Conservation (phyloP, 1,140 invertebrate genomes). For the Phortica variegata region DNA sequence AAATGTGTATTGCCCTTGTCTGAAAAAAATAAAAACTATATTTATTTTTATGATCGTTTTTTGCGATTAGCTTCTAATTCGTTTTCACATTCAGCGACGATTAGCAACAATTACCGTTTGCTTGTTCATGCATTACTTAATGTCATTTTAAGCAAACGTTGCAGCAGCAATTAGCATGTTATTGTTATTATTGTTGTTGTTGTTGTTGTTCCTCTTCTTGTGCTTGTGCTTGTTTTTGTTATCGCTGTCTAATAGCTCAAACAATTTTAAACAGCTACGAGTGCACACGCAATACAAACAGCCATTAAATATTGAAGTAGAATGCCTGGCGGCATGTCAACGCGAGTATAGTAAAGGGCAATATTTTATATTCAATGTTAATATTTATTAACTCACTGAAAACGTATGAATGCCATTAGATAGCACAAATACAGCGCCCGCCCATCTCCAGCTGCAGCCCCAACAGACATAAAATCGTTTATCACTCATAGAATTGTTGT, state of each 20-base stretch:
- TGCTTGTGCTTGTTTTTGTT: slow-evolving; percentile 34
- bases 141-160: slow-evolving; percentile 20
- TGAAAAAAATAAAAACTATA: too few species aligned
- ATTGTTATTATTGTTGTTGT: slow-evolving; percentile 17
- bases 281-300: not conserved
- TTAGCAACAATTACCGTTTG: slow-evolving; percentile 46
- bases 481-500: too few species aligned
- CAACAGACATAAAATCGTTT: too few species aligned
- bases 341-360: too few species aligned
- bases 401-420: slow-evolving; percentile 25
- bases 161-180: slow-evolving; percentile 39
- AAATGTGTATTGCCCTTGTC: too few species aligned
- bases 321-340: too few species aligned
- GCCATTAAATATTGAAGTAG: too few species aligned
- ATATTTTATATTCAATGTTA: too few species aligned
- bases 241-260: slow-evolving; percentile 26
- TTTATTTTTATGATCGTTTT: too few species aligned
- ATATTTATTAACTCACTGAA: slow-evolving; percentile 26
- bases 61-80: too few species aligned
- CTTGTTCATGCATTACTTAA: slow-evolving; percentile 41
- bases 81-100: slow-evolving; percentile 45
- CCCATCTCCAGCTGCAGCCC: too few species aligned
- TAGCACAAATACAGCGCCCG: slow-evolving; percentile 5
- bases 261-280: slow-evolving; percentile 10
- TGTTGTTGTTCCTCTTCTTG: slow-evolving; percentile 31